Evolutionary conservation across 2,113 vertebrate species (phyloP).

Genomic region (Catharus bicknelli): DNA sequence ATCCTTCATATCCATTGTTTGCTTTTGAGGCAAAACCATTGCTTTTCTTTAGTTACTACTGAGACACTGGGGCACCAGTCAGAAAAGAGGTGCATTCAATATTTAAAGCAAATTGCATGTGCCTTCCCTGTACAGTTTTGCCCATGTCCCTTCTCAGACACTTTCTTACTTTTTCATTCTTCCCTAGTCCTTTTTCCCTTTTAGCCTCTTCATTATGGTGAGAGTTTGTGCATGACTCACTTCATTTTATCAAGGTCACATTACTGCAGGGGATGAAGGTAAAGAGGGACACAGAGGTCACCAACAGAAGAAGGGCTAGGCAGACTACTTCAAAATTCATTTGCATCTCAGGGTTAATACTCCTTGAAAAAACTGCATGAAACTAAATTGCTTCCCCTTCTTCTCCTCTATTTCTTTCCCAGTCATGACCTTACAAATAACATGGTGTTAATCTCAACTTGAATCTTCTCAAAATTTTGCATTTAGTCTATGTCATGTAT

Average conservation of each 20-base stretch:
- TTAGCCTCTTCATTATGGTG: neutral
- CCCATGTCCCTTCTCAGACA: neutral
- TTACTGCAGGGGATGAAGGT: neutral
- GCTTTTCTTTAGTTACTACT: conserved; percentile 17
- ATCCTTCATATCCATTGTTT: conserved; percentile 13
- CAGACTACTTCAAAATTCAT: neutral
- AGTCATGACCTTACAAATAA: neutral
- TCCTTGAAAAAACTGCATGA: neutral
- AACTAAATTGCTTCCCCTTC: neutral
- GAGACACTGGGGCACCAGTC: neutral
- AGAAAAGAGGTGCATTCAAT: neutral
- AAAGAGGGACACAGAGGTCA: neutral
- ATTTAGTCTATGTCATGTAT: neutral
- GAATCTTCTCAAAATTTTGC: neutral
- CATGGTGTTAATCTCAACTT: neutral
- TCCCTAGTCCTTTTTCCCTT: neutral
- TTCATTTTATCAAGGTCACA: neutral
- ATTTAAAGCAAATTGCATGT: neutral
- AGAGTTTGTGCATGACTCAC: neutral
- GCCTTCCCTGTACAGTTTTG: neutral
- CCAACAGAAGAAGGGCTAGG: neutral
- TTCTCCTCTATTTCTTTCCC: neutral
- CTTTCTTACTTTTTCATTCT: neutral
- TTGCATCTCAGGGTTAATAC: neutral
- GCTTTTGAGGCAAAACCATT: neutral